These are phyloP conservation scores for Vidua chalybeata DNA, from an alignment of 2,113 vertebrate genomes.

Conservation along the genomic window DNA sequence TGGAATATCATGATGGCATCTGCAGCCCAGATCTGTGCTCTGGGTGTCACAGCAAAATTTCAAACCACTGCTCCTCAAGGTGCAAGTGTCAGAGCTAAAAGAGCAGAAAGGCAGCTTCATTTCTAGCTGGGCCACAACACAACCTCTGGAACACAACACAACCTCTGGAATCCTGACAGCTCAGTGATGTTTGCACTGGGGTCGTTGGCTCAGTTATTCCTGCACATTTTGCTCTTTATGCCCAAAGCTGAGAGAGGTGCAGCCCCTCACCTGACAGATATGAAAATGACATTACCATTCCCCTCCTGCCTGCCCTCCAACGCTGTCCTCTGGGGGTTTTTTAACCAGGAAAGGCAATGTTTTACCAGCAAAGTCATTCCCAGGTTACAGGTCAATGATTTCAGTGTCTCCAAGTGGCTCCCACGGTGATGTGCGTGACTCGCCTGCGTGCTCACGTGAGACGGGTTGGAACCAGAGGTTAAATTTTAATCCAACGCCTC, in stretches of 20 bases:
- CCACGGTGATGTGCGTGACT: neutral
- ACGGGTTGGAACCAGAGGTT: neutral
- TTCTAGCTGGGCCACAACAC: neutral
- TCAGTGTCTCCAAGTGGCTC: neutral
- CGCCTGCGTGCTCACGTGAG: neutral
- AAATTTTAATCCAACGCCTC: conserved; percentile 57
- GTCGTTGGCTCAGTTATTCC: neutral
- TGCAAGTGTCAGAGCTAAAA: neutral
- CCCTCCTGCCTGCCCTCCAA: neutral
- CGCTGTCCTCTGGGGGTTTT: neutral
- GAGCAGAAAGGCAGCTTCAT: neutral
- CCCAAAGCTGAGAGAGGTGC: neutral
- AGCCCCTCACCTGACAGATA: neutral
- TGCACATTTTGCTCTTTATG: neutral
- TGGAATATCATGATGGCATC: neutral
- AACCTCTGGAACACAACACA: neutral
- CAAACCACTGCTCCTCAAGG: rapidly evolving
- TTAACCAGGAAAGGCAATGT: conserved; percentile 4
- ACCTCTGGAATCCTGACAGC: neutral
- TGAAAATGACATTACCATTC: neutral
- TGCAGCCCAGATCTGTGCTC: neutral
- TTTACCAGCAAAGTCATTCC: conserved; percentile 32
- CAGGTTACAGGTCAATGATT: conserved; percentile 27
- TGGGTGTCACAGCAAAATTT: no score
- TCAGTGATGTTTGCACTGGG: neutral